Percentiles rank a stretch among this genome's conserved stretches.
phyloP scores from a whole-genome alignment of 2,888 invertebrate genomes.

The Dorcus parallelipipedus region DNA sequence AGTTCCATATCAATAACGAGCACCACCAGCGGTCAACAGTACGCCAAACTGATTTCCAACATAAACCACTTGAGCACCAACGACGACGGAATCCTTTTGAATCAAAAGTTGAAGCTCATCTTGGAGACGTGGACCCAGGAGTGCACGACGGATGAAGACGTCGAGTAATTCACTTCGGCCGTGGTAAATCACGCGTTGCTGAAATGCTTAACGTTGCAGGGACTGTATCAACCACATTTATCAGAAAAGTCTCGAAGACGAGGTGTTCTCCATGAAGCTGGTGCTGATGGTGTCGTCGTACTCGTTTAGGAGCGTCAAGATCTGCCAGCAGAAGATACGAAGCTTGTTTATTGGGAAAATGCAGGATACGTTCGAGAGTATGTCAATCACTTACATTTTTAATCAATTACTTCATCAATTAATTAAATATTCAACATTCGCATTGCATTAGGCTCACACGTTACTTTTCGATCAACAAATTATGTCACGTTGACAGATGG shows the following conservation, averaged over 20 bases:
- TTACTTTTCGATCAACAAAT: too few species aligned
- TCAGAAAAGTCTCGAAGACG: constrained; percentile 37
- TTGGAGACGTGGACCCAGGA: constrained; percentile 36
- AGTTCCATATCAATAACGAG: background rate
- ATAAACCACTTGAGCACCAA: constrained; percentile 37
- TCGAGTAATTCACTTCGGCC: constrained; percentile 34
- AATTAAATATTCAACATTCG: too few species aligned
- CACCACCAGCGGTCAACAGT: constrained; percentile 14
- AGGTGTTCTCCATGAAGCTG: constrained; percentile 39
- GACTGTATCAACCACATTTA: constrained; percentile 40
- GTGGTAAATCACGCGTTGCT: background rate
- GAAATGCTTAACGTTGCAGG: constrained; percentile 27
- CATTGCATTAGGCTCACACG: too few species aligned
- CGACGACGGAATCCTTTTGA: constrained; percentile 46
- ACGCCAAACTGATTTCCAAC: constrained; percentile 33
- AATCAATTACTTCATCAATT: too few species aligned
- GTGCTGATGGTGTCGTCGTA: constrained; percentile 40
- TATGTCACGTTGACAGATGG: too few species aligned
- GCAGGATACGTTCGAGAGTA: constrained; percentile 40
- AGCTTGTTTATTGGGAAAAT: constrained; percentile 37
- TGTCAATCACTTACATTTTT: background rate
- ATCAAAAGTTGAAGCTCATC: constrained; percentile 43
- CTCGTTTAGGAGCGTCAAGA: constrained; percentile 32
- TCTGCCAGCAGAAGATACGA: constrained; percentile 28
- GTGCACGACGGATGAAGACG: constrained; percentile 36